Base-by-base conservation (phyloP, 2,888 invertebrate genomes). In the Rhingia rostrata region DNA sequence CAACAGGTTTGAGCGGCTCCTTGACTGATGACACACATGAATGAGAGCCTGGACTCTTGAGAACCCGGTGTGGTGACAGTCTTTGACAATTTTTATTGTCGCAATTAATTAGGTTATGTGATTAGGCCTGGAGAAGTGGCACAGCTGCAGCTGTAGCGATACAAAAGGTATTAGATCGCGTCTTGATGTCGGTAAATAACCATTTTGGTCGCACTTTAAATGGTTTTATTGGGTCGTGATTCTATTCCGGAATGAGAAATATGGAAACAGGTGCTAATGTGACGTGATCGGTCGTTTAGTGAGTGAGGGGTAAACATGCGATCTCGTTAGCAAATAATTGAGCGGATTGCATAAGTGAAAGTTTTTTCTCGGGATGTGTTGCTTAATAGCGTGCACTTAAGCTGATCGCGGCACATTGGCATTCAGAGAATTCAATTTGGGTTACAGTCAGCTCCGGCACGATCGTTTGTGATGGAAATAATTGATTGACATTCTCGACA, bases 191-290 rank as follows among this genome's bases (percentile, higher is more conserved):
- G 35, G 43, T 60, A 60, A 51, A 75, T 51, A 67, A 22, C 41
- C 66, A 51, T 53, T 70, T 7, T 64, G 37, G 30, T 22, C 0
- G 35, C 22, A 22, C 56, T 70, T 64, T 43, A 78, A 78, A 70
- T 78, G 78, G 60, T 70, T 78, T 78, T 78, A 69, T 81, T 81
- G 63, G 51, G 22, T 77, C 72, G 82, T 82, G 77, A 77, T 67
- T 72, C 43, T 78, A 72, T 72, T 82, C 54, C 43, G n/a, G 53
- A 70, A 81, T 77, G 37, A 60, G 54, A 51, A 51, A 45, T 70
- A 49, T 30, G 45, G 51, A 32, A 77, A 54, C 66, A 82, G 82
- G 82, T 77, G 82, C 78, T 77, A 82, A 82, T 66, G 54, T 51
- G 72, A 77, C 82, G 82, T 77, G 72, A 61, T 49, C 72, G 41